Evolutionary conservation across 2,888 invertebrate genomes (phyloP), one percentile per base, ranked within the genome.

Genomic region (Cremastinae sp.): DNA sequence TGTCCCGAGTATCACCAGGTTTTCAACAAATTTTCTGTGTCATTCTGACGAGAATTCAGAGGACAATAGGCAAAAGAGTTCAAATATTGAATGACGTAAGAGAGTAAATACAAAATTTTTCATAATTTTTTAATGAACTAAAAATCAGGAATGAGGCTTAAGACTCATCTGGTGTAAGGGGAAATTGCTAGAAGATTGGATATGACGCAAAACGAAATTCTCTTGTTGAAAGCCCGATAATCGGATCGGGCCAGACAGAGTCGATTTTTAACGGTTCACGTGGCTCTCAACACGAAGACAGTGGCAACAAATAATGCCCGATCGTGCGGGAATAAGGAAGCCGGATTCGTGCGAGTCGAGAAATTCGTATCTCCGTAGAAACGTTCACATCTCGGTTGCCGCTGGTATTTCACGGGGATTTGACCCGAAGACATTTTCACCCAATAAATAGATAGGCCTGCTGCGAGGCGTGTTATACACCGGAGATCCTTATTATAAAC

Each of bases 401-500:
- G 58, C 55, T 81, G 83, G 85, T 83, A 89, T 89, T 89, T 89
- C 86, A 89, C 89, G 89, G 89, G 87, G 90, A 89, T 90, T 89
- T 89, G 85, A 85, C 80, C 85, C 84, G 84, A 89, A 89, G 89
- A 90, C 89, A 89, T 89, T 90, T 89, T 90, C 89, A 87, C 89
- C 88, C 89, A 84, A 90, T 89, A 89, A 89, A 89, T 89, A 89
- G 89, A 89, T 85, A 88, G 88, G 86, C 87, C 81, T 85, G 81
- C 82, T 85, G 81, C 82, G 83, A 85, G 81, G 80, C 83, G 85
- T 85, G 86, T 87, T 87, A 87, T 84, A 88, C 85, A 86, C 83
- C 83, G 83, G 74, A 86, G 86, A 89, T 89, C 89, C 89, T 89
- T 89, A 89, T 89, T 90, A 89, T 88, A 89, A 90, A 89, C 89